Evolutionary conservation across 2,888 invertebrate species (phyloP), one percentile per base, ranked within the genome.

Genomic region (Stenodera caucasica): DNA sequence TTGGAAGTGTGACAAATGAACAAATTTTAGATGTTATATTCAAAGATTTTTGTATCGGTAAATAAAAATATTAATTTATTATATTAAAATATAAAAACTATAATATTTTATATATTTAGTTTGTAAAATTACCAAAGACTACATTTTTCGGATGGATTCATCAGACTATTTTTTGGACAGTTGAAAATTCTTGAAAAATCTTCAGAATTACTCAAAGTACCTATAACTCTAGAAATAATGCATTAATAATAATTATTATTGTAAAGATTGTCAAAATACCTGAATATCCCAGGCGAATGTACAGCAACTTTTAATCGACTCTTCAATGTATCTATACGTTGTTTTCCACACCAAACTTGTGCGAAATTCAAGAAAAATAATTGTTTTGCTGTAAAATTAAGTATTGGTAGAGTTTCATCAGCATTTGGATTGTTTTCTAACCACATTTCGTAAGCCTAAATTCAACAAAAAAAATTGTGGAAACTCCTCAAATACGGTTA

Each of bases 301-400:
- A 92, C 90, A 0, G 92, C 92, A 1, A 90, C 92, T 75, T 91
- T 91, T 23, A 93, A 78, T 75, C 91, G 90, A 75, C 90, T 92
- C 35, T 88, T 84, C 70, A 89, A 88, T 2, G 91, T 91, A 80
- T 93, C 92, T 1, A 91, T 90, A 18, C 92, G 83, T 85, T 91
- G 90, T 1, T 90, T 87, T 0, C 92, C 91, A 72, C 91, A 91
- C 91, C 91, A 91, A 2, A 64, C 61, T 81, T 91, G 91, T 0
- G 94, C 94, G 78, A 94, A 95, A 77, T 94, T 94, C 4, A 96
- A 82, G 76, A 94, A 96, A 81, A 95, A 96, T 9, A 96, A 81
- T 76, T 95, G 94, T 26, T 88, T 87, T 55, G 90, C 89, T 0
- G 90, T 87, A 79, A 91, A 83, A 79, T 91, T 87, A 69, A 92